These are phyloP conservation scores for Pseudopleuronectes americanus DNA, from an alignment of 2,797 vertebrate genomes.

Conservation along the genomic window DNA sequence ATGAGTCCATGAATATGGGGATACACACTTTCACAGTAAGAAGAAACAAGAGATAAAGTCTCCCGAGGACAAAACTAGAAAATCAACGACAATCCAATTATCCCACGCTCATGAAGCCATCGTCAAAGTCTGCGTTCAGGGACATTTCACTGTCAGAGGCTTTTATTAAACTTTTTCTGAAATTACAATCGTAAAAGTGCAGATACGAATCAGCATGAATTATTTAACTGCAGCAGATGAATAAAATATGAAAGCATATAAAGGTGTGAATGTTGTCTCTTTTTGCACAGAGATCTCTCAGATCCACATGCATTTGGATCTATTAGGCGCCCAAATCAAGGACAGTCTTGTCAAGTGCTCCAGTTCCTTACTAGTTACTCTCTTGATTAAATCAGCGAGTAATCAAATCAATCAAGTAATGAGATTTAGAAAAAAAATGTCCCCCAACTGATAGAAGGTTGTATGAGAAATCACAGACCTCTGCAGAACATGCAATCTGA, in stretches of 20 bases:
- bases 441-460: conserved; percentile 49
- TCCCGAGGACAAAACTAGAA: conserved; percentile 13
- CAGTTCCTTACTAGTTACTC: conserved; percentile 46
- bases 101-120: conserved; percentile 34
- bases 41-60: too few relatives aligned
- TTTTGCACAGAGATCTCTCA: background rate
- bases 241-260: too few relatives aligned
- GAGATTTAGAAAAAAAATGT: conserved; percentile 57
- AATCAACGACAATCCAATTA: conserved; percentile 33
- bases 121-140: conserved; percentile 13
- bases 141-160: conserved; percentile 11
- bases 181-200: background rate
- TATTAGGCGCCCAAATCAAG: background rate
- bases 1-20: background rate
- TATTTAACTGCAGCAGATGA: too few relatives aligned
- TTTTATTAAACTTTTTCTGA: conserved; percentile 26
- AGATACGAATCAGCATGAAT: too few relatives aligned
- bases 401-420: conserved; percentile 75
- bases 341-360: background rate
- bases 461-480: conserved; percentile 61
- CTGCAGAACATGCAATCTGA: conserved; percentile 64
- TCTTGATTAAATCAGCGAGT: conserved; percentile 50
- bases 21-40: background rate
- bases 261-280: too few relatives aligned
- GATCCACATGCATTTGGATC: background rate